Conservation (phyloP, 1,140 invertebrate species). For the Wasmannia auropunctata region DNA sequence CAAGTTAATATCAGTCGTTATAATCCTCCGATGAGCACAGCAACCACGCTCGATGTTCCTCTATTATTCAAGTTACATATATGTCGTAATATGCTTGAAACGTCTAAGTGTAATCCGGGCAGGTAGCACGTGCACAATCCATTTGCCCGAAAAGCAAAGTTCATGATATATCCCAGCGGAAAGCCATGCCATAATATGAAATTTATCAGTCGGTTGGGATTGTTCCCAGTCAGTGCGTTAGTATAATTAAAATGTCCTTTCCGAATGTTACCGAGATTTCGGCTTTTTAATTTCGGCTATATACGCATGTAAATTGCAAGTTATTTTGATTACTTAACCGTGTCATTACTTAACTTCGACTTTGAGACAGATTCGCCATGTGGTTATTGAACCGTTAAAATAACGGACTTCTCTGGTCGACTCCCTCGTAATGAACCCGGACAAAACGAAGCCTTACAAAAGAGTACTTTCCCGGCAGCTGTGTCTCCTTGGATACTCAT, state of each 20-base stretch:
- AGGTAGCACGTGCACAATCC: slow-evolving; percentile 27
- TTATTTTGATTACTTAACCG: background rate
- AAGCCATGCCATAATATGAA: slow-evolving; percentile 23
- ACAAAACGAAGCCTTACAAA: slow-evolving; percentile 15
- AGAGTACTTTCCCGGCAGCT: background rate
- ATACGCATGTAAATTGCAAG: background rate
- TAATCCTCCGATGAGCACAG: background rate
- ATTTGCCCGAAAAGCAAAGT: slow-evolving; percentile 34
- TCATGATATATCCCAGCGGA: background rate
- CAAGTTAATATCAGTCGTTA: slow-evolving; percentile 39
- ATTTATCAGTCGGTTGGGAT: slow-evolving; percentile 29
- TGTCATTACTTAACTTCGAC: slow-evolving; percentile 13
- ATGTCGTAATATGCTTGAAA: slow-evolving; percentile 35
- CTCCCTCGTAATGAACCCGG: background rate
- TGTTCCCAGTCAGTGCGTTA: slow-evolving; percentile 18
- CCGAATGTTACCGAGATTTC: background rate
- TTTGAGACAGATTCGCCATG: background rate
- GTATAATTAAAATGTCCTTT: slow-evolving; percentile 17
- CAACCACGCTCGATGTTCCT: slow-evolving; percentile 4
- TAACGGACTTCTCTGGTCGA: background rate
- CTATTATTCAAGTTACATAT: slow-evolving; percentile 25
- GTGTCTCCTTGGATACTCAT: background rate
- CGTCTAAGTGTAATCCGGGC: slow-evolving; percentile 10
- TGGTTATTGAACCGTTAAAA: background rate
- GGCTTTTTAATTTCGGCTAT: background rate